These are phyloP conservation scores for Aleiodes testaceus DNA, from an alignment of 2,888 invertebrate species.

Conservation along the genomic window DNA sequence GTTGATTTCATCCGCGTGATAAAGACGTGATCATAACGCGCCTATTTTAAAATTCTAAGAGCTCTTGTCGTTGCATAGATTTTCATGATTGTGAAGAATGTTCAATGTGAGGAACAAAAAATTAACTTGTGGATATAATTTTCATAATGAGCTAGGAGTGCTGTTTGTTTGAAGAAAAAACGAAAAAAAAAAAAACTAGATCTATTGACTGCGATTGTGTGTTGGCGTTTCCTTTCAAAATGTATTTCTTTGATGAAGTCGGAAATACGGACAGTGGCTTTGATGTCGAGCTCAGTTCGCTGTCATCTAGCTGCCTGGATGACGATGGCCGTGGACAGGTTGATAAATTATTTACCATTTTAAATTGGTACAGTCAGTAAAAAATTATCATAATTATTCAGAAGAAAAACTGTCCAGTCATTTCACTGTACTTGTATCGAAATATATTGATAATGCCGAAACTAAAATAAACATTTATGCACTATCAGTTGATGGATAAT, in stretches of 20 bases:
- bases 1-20: conserved; percentile 31
- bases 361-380: conserved; percentile 1
- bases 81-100: background rate
- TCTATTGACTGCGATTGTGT: no score
- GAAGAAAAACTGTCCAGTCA: background rate
- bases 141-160: conserved; percentile 2
- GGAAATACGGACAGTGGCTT: conserved; percentile 56
- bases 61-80: background rate
- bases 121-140: conserved; percentile 7
- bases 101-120: background rate
- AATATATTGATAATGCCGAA: background rate
- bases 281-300: conserved; percentile 65
- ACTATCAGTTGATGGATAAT: conserved; percentile 26
- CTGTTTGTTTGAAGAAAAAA: background rate
- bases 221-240: background rate
- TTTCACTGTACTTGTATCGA: background rate
- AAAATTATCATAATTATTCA: background rate
- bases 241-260: conserved; percentile 25
- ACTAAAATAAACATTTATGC: no score
- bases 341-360: conserved; percentile 36
- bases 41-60: background rate
- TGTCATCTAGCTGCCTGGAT: conserved; percentile 53
- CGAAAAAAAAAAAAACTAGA: no score
- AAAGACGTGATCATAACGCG: conserved; percentile 27
- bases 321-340: conserved; percentile 57